Conservation (phyloP, 2,113 vertebrate species). For the Onychostoma macrolepis region DNA sequence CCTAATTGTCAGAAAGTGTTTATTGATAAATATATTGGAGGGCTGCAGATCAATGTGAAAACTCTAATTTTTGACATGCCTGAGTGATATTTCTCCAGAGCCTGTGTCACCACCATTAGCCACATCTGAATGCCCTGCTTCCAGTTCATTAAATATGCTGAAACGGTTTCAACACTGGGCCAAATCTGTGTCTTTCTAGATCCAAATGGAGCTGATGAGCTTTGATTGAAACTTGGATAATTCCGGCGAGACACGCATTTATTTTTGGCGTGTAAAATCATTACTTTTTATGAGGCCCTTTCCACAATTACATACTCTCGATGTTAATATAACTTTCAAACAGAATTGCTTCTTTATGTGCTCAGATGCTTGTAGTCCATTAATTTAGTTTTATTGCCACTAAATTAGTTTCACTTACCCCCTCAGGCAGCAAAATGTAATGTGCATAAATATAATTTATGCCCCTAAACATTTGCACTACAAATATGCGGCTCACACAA, state of each 20-base stretch:
- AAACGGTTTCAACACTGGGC: constrained; percentile 43
- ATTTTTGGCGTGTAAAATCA: constrained; percentile 75
- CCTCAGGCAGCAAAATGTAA: constrained; percentile 71
- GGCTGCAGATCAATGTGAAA: constrained; percentile 15
- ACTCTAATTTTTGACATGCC: not conserved
- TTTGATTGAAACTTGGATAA: constrained; percentile 67
- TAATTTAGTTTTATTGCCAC: constrained; percentile 82
- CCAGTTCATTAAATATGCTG: constrained; percentile 45
- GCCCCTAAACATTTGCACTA: constrained; percentile 74
- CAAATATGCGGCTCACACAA: constrained; percentile 67
- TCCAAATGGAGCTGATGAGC: constrained; percentile 59
- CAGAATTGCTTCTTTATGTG: constrained; percentile 78
- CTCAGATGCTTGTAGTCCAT: constrained; percentile 76
- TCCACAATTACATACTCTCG: constrained; percentile 74
- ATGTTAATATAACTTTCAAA: constrained; percentile 79
- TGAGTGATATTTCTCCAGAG: constrained; percentile 10
- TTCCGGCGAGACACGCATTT: constrained; percentile 67
- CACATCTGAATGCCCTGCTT: constrained; percentile 36
- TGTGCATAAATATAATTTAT: constrained; percentile 79
- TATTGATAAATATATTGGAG: constrained; percentile 23
- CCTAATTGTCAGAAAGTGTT: not conserved
- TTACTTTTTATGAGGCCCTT: constrained; percentile 74
- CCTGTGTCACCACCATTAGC: constrained; percentile 29
- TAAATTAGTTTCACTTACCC: constrained; percentile 80
- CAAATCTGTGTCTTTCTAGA: constrained; percentile 44